phyloP scores from a whole-genome alignment of 2,888 invertebrate species.

The Andrena hattorfiana region DNA sequence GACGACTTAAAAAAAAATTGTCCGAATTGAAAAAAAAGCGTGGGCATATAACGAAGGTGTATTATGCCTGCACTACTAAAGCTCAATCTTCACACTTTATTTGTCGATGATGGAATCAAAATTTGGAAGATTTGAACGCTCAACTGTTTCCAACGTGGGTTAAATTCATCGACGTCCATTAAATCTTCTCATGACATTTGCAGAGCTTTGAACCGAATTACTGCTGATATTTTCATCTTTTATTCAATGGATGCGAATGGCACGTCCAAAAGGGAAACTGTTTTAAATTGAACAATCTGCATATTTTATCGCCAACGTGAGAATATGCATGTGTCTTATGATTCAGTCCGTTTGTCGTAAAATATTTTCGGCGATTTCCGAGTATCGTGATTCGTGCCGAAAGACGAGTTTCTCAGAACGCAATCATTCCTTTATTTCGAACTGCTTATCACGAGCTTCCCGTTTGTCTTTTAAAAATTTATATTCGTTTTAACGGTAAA shows the following conservation, averaged over 20 bases:
- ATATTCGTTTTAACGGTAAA: not conserved
- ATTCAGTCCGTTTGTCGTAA: not conserved
- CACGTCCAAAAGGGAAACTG: not conserved
- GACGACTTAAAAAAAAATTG: not conserved
- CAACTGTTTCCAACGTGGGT: constrained; percentile 13
- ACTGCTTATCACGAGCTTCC: not conserved
- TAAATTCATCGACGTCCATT: constrained; percentile 24
- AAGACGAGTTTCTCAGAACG: not conserved
- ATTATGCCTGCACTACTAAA: not conserved
- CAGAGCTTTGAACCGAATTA: constrained; percentile 8
- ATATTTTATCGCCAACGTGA: constrained; percentile 19
- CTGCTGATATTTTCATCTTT: not conserved
- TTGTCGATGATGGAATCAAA: constrained; percentile 26
- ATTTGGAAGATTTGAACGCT: not conserved
- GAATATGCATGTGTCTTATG: constrained; percentile 7
- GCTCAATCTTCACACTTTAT: constrained; percentile 17
- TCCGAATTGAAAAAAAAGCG: not conserved
- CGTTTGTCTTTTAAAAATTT: not conserved
- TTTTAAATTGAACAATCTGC: constrained; percentile 6
- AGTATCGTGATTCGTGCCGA: not conserved
- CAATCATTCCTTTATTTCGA: not conserved
- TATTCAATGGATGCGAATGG: not conserved
- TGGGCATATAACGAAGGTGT: not conserved
- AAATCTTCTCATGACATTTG: constrained; percentile 3
- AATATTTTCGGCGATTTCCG: not conserved